Base-by-base conservation (phyloP, 1,140 invertebrate species). In the Nasonia vitripennis region DNA sequence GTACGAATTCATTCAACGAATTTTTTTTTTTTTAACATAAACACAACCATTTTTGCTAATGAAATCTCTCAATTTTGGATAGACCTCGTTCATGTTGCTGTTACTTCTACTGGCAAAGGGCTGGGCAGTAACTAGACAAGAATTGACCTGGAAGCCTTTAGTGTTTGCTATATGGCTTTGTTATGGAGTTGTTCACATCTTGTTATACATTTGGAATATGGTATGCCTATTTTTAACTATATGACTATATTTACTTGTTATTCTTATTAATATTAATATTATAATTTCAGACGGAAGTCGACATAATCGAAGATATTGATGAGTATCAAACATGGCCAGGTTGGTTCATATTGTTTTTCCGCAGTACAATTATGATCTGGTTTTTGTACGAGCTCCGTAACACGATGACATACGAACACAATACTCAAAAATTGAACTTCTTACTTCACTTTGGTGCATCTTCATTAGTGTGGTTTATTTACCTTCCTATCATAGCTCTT, bases 261-360 rank as follows among this genome's bases (percentile, higher is more conserved):
- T 68, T 62, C 10, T 17, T 17, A 23, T 55, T 17, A 37, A 37
- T 37, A 67, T 84, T 12, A 31, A 41, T 67, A 9, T 67, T 68
- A 83, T 87, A 85, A 87, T 87, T 95, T 31, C 91, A 99, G 98
- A 98, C 97, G 70, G 98, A 98, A 94, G 96, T 99, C 51, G 97
- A 99, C 92, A 97, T 98, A 71, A 98, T 99, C 89, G 97, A 98
- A 92, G 98, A 99, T 90, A 98, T 98, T 81, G 98, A 99, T 92
- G 98, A 99, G 90, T 99, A 98, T 93, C 98, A 99, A 93, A 99
- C 98, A 10, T 98, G 97, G 97, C 98, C 98, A 4, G 98, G 98
- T 5, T 98, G 98, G 96, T 95, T 99, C 73, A 98, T 98, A 68
- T 94, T 99, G 1, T 95, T 97, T 27, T 95, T 98, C 84, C 94